Conservation (phyloP, 2,113 vertebrate genomes). For the Physeter macrocephalus region DNA sequence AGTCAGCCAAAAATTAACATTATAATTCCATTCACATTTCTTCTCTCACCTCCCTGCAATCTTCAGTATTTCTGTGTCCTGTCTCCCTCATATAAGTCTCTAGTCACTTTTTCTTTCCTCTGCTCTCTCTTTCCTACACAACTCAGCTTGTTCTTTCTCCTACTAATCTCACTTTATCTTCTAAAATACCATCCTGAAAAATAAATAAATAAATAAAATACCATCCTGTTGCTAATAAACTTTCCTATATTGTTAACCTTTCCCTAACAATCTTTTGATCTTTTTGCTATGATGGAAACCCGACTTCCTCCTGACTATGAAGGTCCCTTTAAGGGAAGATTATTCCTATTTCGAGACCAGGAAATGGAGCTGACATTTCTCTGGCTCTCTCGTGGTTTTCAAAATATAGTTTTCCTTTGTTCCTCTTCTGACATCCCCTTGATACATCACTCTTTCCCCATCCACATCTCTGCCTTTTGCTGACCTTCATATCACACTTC, state of each 20-base stretch:
- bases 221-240: not conserved
- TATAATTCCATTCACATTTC: not conserved
- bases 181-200: not conserved
- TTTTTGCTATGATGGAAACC: not conserved
- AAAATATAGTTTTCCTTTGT: not conserved
- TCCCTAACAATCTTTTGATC: not conserved
- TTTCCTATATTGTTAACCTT: not conserved
- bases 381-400: not conserved
- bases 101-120: not conserved
- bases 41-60: not conserved
- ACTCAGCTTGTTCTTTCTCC: not conserved
- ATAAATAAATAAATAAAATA: not conserved
- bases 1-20: not conserved
- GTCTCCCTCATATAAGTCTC: not conserved
- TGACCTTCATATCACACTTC: not conserved
- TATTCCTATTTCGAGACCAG: conserved; percentile 6
- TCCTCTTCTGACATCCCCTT: not conserved
- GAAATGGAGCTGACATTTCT: not conserved
- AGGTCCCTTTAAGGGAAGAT: not conserved
- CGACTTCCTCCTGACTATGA: not conserved
- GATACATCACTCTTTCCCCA: not conserved
- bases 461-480: not conserved
- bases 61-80: not conserved
- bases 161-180: not conserved
- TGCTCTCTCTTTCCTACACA: not conserved